Percentiles rank a stretch among this genome's conserved stretches.
Evolutionary conservation across 2,113 vertebrate genomes (phyloP).

Genomic region (Athene noctua): DNA sequence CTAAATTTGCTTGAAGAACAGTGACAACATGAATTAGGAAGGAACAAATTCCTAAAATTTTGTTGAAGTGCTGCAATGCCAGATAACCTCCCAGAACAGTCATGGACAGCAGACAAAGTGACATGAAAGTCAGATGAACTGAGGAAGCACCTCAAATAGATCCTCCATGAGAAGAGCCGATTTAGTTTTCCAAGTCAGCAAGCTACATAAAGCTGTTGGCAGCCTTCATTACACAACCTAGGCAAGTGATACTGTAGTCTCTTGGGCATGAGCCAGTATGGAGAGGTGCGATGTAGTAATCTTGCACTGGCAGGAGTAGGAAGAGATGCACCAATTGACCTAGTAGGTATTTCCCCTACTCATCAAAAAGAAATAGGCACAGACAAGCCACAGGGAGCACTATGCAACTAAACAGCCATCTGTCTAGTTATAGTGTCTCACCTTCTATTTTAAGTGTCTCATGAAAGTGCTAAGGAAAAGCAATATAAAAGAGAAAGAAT

Average conservation of each 20-base stretch:
- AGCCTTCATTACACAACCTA: neutral
- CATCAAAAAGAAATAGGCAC: neutral
- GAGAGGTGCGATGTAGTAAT: neutral
- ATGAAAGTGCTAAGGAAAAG: slow-evolving; percentile 21
- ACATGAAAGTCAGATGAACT: neutral
- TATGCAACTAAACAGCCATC: neutral
- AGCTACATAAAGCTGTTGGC: neutral
- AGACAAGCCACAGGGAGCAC: neutral
- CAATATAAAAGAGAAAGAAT: slow-evolving; percentile 34
- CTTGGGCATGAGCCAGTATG: neutral
- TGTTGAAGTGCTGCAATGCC: neutral
- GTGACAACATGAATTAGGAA: neutral
- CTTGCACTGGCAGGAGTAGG: neutral
- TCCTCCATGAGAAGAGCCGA: neutral
- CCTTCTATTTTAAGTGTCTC: slow-evolving; percentile 30
- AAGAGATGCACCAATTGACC: neutral
- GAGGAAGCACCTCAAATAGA: neutral
- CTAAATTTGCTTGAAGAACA: neutral
- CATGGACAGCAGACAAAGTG: neutral
- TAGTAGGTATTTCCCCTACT: slow-evolving; percentile 1
- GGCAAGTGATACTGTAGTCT: neutral
- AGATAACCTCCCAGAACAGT: neutral
- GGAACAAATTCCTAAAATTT: neutral
- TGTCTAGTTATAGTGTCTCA: neutral
- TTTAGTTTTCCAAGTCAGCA: neutral